A percentile compares a stretch with the other conserved stretches of the same genome.
Conservation (phyloP, 2,113 vertebrate genomes). For the Dasyornis broadbenti region DNA sequence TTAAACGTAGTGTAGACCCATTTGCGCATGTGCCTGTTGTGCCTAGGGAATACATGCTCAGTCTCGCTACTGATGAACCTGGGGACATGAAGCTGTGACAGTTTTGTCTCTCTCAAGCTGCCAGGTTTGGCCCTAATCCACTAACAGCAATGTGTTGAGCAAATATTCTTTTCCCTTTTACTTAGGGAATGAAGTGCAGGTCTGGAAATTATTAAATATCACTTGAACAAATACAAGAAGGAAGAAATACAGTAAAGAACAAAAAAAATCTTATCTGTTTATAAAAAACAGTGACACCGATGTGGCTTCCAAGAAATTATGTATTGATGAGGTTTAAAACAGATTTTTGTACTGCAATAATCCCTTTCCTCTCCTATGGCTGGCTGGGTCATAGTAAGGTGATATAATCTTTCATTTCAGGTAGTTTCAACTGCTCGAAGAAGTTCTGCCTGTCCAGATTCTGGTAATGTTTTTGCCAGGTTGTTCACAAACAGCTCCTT, state of each 20-base stretch:
- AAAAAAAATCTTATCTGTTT: neutral
- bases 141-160: neutral
- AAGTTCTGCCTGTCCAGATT: neutral
- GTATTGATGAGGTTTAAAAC: neutral
- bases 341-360: neutral
- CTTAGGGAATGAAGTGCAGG: neutral
- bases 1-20: neutral
- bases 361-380: neutral
- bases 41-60: neutral
- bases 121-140: neutral
- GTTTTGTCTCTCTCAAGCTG: neutral
- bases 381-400: neutral
- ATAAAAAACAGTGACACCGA: neutral
- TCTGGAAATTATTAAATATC: neutral
- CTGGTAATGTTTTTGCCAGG: neutral
- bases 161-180: neutral
- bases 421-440: neutral
- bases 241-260: neutral
- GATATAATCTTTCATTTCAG: neutral
- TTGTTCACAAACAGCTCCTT: neutral
- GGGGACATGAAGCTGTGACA: neutral
- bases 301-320: neutral
- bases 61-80: neutral
- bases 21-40: neutral
- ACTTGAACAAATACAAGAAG: neutral